phyloP scores from a whole-genome alignment of 2,888 invertebrate species.

The Clistopyga incitator region DNA sequence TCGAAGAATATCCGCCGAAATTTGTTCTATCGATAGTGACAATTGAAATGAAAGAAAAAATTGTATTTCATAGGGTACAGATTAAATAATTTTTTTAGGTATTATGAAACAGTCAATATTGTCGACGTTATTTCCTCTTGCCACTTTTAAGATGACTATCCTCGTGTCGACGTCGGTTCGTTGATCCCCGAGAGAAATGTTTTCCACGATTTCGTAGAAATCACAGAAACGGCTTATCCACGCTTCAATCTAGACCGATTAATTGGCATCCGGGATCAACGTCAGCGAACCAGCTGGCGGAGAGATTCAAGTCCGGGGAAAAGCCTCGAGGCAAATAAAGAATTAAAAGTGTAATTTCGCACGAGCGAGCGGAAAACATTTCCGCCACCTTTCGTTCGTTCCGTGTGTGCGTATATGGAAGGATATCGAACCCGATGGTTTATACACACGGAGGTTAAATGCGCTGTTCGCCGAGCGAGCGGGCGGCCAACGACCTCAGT shows the following conservation, averaged over 20 bases:
- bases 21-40: neutral
- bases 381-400: neutral
- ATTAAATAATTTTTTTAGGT: neutral
- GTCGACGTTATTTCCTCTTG: no score
- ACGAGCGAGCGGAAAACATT: constrained; percentile 12
- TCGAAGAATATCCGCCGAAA: neutral
- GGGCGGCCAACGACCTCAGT: neutral
- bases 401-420: neutral
- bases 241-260: constrained; percentile 16
- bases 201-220: neutral
- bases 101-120: neutral
- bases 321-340: constrained; percentile 26
- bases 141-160: no score
- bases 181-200: neutral
- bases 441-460: neutral
- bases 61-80: no score
- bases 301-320: neutral
- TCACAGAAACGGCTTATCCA: constrained; percentile 7
- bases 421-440: neutral
- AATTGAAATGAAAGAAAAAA: no score
- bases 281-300: constrained; percentile 11
- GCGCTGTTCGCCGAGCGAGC: neutral
- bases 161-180: neutral
- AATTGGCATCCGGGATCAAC: constrained; percentile 29
- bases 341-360: constrained; percentile 16